Percentiles rank a stretch among this genome's conserved stretches.
Evolutionary conservation across 2,797 vertebrate species (phyloP).

Genomic region (Pseudotriccus pelzelni): DNA sequence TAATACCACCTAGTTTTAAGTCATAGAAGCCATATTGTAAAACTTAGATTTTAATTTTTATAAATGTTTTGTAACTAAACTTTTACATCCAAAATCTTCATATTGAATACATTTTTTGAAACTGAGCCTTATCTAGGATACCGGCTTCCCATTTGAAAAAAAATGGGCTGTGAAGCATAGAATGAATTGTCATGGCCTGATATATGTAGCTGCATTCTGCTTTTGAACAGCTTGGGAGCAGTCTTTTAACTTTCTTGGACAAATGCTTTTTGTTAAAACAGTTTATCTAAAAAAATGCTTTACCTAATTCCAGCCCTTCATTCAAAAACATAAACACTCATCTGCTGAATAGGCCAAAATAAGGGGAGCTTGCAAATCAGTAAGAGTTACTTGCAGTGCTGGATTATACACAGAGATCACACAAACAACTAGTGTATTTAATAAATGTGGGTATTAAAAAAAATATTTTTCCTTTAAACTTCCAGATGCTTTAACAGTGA

Average conservation of each 20-base stretch:
- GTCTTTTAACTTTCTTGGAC: slow-evolving; percentile 18
- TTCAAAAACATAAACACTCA: slow-evolving; percentile 19
- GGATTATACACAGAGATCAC: background rate
- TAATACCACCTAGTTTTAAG: background rate
- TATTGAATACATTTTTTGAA: background rate
- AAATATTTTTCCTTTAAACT: background rate
- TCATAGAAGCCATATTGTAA: background rate
- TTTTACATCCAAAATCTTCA: background rate
- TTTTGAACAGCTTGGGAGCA: slow-evolving; percentile 45
- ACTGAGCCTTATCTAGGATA: background rate
- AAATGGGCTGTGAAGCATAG: background rate
- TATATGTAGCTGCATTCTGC: background rate
- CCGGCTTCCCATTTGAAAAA: background rate
- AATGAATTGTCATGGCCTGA: background rate
- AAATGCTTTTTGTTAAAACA: slow-evolving; percentile 27
- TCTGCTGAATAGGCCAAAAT: slow-evolving; percentile 14
- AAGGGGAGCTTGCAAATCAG: background rate
- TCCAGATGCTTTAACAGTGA: background rate
- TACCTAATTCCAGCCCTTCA: slow-evolving; percentile 2
- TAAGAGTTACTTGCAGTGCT: background rate
- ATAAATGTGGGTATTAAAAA: background rate
- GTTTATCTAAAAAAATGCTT: slow-evolving; percentile 9
- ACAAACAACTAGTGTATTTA: background rate
- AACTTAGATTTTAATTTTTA: background rate
- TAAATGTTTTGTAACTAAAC: background rate